Percentiles rank a stretch among this genome's conserved stretches.
phyloP scores from a whole-genome alignment of 2,888 invertebrate genomes.

The Periphyllus acericola region DNA sequence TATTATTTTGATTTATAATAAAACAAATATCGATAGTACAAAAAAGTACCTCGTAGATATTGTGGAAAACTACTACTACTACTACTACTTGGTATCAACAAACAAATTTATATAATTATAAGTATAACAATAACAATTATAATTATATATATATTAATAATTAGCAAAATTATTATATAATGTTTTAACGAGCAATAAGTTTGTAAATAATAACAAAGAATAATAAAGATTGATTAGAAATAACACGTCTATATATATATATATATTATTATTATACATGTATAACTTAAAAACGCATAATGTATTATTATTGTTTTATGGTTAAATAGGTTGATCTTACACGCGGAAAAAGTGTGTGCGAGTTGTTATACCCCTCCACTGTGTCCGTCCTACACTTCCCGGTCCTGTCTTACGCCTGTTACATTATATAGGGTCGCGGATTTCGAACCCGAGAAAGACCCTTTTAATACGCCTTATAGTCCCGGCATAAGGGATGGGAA shows the following conservation, averaged over 20 bases:
- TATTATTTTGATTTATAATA: slow-evolving; percentile 38
- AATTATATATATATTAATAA: slow-evolving; percentile 47
- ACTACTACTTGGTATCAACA: slow-evolving; percentile 59
- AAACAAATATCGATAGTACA: slow-evolving; percentile 62
- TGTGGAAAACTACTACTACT: slow-evolving; percentile 57
- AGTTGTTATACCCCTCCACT: neutral
- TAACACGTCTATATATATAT: slow-evolving; percentile 4
- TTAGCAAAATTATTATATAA: slow-evolving; percentile 47
- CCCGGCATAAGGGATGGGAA: slow-evolving; percentile 26
- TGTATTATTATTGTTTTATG: neutral
- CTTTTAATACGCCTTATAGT: slow-evolving; percentile 45
- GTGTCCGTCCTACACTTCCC: neutral
- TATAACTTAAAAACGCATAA: neutral
- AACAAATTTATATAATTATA: slow-evolving; percentile 55
- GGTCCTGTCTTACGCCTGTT: neutral
- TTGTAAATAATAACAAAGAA: slow-evolving; percentile 51
- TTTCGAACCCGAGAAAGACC: slow-evolving; percentile 40
- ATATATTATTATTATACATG: neutral
- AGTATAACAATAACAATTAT: slow-evolving; percentile 52
- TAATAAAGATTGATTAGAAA: slow-evolving; percentile 61
- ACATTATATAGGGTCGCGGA: slow-evolving; percentile 34
- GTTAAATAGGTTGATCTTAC: slow-evolving; percentile 40
- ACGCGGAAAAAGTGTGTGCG: neutral
- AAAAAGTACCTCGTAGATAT: slow-evolving; percentile 61
- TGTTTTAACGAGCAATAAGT: slow-evolving; percentile 60